Base-by-base conservation (phyloP, 1,140 invertebrate genomes). In the Megalonaias nervosa region DNA sequence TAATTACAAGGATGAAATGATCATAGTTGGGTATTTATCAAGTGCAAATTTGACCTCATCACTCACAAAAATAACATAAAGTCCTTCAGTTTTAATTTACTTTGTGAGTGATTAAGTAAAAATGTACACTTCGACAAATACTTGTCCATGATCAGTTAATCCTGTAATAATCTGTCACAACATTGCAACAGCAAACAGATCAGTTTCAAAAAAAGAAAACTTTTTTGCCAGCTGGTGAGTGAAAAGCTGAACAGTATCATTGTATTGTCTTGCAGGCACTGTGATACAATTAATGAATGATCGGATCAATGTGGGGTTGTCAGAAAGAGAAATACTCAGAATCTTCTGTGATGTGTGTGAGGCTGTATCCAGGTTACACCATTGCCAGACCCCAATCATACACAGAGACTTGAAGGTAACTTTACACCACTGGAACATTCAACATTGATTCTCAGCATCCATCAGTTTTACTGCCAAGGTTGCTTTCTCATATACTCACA, bases 301-400 rank as follows among this genome's bases (percentile, higher is more conserved):
- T 75, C 93, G 94, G 26, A 91, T 95, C 88, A 86, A 91, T 82
- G 80, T 71, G 75, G 89, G 89, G 56, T 90, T 88, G 73, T 94
- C 92, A 73, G 95, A 97, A 90, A 91, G 92, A 73, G 96, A 98
- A 93, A 94, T 98, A 79, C 90, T 98, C 72, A 93, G 94, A 87
- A 98, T 99, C 91, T 97, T 98, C 92, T 97, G 96, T 93, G 97
- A 99, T 93, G 94, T 96, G 75, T 96, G 96, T 91, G 96, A 97
- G 92, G 97, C 96, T 75, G 96, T 99, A 17, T 96, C 96, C 48
- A 92, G 97, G 80, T 92, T 99, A 82, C 97, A 98, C 92, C 95
- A 97, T 91, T 97, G 96, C 92, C 95, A 97, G 91, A 97, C 97
- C 21, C 97, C 97, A 64, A 97, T 98, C 86, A 95, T 98, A 87